Base-by-base conservation (phyloP, 2,888 invertebrate species). In the Saturnia pavonia region DNA sequence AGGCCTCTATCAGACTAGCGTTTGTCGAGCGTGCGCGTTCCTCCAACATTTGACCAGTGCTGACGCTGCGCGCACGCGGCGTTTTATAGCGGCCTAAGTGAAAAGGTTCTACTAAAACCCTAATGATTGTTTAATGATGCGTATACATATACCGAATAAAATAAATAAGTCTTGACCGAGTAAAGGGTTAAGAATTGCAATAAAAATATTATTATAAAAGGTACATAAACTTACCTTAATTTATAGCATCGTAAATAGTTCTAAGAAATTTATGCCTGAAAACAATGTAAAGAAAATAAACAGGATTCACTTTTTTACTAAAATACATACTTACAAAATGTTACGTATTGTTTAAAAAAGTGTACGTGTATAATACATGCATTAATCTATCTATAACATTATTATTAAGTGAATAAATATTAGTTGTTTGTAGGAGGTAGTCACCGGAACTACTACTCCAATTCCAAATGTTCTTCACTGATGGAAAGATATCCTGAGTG, bases 191-290 rank as follows among this genome's bases (percentile, higher is more conserved):
- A 22, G 22, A n/a, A 54, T 54, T 22, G 22, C 22, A 54, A 22
- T 54, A 54, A 54, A 54, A 54, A 60, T 60, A 60, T 27, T 60
- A 60, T 57, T 60, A 25, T 27, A 25, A 60, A 57, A 25, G 57
- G 51, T n/a, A n/a, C 1, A 7, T 27, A 9, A 22, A 54, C 22
- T n/a, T 54, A 54, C 3, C 57, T 27, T 60, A 12, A 60, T 60
- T 60, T 60, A 60, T 60, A 25, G 27, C 27, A 27, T 60, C 14
- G 14, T 60, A 27, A 60, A 27, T 60, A 60, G 12, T 27, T 60
- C 57, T 14, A 11, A 12, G 25, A 60, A 60, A 14, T 6, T 60
- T 11, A 14, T 27, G 57, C 3, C 27, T 6, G 57, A 25, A 60
- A 60, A 60, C 57, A 27, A 27, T 27, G 14, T 27, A 11, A 16